Base-by-base conservation (phyloP, 30 jellyfish, hydroid and myxozoan genomes). In the Turritopsis rubra region DNA sequence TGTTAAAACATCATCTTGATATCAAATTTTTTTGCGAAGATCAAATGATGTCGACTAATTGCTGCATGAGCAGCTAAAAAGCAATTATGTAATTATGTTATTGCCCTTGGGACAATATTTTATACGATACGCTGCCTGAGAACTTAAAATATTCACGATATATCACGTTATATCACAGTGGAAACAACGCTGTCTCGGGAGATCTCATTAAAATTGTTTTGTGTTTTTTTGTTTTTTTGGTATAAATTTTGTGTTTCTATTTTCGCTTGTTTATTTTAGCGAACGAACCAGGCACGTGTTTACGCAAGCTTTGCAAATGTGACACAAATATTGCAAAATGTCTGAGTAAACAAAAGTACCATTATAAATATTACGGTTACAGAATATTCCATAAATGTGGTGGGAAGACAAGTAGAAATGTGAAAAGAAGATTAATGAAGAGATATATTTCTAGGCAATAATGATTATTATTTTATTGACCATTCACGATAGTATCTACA, bases 281-380 rank as follows among this genome's bases (percentile, higher is more conserved):
- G 28, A 89, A 91, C 87, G 52, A 76, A 68, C 41, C 76, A n/a
- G 81, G 84, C 79, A 78, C 91, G 4, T 91, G 97, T 72, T 75
- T 65, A 22, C 89, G 89, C 4, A 68, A 86, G 29, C 88, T 88
- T 18, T 91, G 97, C 85, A 87, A 86, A 7, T 91, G 97, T 80
- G 97, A 91, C 86, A 87, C 83, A 23, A 85, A 81, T 21, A 75
- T 91, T 86, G 90, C 96, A 28, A 84, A 83, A 75, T 91, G 97
- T 84, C 72, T 91, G 89, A 73, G 82, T 1, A 71, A 23, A 65
- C 83, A 86, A 30, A 52, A 30, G 28, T 91, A 90, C 28, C 92
- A 90, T 41, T 1, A 73, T 1, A 68, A 71, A 30, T 83, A 66
- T 75, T 82, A 85, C 65, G 87, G 84, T 65, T 90, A 81, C 73